phyloP scores from a whole-genome alignment of 2,797 vertebrate genomes.

The Lacerta bilineata region DNA sequence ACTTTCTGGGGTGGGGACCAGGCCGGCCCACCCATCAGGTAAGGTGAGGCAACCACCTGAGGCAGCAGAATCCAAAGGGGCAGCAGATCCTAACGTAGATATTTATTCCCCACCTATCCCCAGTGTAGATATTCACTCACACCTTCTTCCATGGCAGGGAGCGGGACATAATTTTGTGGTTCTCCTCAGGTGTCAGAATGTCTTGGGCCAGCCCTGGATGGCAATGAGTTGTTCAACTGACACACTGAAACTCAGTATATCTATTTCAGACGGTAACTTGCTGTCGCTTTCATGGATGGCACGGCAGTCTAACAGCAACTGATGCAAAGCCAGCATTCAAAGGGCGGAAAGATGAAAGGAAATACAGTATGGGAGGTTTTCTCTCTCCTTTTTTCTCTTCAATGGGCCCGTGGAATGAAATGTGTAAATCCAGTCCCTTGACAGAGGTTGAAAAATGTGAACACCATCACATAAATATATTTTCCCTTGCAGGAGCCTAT shows the following conservation, averaged over 20 bases:
- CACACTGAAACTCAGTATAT: background rate
- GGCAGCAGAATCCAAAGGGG: no score
- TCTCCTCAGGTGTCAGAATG: background rate
- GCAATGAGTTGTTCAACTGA: background rate
- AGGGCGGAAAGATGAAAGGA: background rate
- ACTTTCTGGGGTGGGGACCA: background rate
- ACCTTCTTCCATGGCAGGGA: background rate
- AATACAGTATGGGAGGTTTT: background rate
- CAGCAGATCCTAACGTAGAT: no score
- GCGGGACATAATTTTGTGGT: background rate
- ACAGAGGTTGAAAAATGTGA: conserved; percentile 15
- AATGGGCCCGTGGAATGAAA: background rate
- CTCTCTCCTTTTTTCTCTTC: background rate
- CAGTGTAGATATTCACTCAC: background rate
- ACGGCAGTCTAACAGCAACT: conserved; percentile 27
- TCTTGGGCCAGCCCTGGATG: background rate
- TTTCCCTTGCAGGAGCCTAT: conserved; percentile 28
- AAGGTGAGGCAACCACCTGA: no score
- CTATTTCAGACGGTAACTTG: background rate
- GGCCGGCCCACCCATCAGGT: no score
- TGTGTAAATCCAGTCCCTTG: conserved; percentile 47
- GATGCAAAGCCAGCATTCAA: conserved; percentile 44
- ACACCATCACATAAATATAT: background rate
- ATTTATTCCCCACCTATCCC: no score
- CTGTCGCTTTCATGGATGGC: background rate